phyloP scores from a whole-genome alignment of 2,797 vertebrate species.

The Leptatherina wallacei region DNA sequence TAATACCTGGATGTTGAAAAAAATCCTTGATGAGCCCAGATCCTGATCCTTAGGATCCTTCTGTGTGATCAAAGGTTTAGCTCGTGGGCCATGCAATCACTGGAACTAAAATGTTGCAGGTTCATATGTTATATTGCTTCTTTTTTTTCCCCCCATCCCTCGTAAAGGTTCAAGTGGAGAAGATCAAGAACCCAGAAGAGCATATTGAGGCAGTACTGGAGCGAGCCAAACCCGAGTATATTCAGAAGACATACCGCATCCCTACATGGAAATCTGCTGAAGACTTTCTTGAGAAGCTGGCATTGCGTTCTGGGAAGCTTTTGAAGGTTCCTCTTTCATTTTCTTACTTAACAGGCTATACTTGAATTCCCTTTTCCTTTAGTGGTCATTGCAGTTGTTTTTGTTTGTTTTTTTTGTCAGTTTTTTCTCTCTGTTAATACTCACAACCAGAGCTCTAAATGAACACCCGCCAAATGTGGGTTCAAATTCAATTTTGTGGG shows the following conservation, averaged over 20 bases:
- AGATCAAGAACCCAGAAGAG: conserved; percentile 95
- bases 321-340: conserved; percentile 84
- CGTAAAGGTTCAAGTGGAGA: conserved; percentile 96
- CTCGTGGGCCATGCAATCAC: not conserved
- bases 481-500: too few relatives aligned
- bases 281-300: conserved; percentile 96
- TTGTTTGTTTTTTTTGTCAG: too few relatives aligned
- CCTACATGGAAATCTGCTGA: conserved; percentile 89
- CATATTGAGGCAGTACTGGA: conserved; percentile 93
- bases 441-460: too few relatives aligned
- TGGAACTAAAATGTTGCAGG: conserved; percentile 29
- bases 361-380: not conserved
- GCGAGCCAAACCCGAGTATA: conserved; percentile 94
- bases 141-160: not conserved
- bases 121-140: conserved; percentile 13
- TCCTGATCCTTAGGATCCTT: conserved; percentile 5
- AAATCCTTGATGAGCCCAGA: conserved; percentile 12
- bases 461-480: too few relatives aligned
- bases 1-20: conserved; percentile 15
- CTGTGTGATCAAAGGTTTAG: conserved; percentile 3
- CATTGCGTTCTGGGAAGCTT: conserved; percentile 92
- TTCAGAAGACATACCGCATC: conserved; percentile 95
- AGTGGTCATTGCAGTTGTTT: not conserved
- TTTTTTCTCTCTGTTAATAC: not conserved
- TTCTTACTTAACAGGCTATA: conserved; percentile 1